A percentile compares a stretch with the other conserved stretches of the same genome.
phyloP scores from a whole-genome alignment of 2,888 invertebrate species.

The Acanthosepion lycidas region DNA sequence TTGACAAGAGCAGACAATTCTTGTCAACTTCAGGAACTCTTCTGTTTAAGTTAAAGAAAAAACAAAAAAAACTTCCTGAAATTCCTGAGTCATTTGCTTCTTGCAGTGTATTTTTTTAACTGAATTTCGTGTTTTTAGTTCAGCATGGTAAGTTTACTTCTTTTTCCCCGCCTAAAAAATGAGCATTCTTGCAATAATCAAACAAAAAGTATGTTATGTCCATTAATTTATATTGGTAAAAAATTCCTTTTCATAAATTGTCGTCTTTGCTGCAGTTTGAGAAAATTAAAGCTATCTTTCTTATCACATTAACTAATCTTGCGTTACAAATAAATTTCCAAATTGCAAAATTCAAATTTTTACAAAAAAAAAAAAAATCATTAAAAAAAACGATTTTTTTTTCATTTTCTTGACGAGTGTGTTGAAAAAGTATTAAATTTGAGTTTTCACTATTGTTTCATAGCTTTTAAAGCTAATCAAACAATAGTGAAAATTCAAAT shows the following conservation, averaged over 20 bases:
- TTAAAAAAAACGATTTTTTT: no score
- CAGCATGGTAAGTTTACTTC: not conserved
- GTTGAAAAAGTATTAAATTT: no score
- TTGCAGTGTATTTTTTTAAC: not conserved
- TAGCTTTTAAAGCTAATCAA: no score
- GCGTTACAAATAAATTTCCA: not conserved
- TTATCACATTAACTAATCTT: not conserved
- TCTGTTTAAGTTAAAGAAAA: not conserved
- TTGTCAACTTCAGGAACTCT: not conserved
- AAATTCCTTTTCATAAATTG: no score
- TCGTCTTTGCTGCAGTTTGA: no score
- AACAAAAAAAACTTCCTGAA: not conserved
- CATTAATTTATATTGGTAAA: not conserved
- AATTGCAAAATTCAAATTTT: not conserved
- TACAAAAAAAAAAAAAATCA: not conserved
- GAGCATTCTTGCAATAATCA: not conserved
- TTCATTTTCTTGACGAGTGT: no score
- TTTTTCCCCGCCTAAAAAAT: not conserved
- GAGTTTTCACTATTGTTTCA: no score
- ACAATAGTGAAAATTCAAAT: no score
- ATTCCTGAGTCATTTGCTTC: not conserved
- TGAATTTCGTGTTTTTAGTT: not conserved
- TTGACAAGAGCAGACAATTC: not conserved
- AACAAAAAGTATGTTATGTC: not conserved
- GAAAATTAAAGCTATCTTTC: no score